Percentiles rank a stretch among this genome's conserved stretches.
phyloP scores from a whole-genome alignment of 1,140 invertebrate species.

The Lordiphosa clarofinis region DNA sequence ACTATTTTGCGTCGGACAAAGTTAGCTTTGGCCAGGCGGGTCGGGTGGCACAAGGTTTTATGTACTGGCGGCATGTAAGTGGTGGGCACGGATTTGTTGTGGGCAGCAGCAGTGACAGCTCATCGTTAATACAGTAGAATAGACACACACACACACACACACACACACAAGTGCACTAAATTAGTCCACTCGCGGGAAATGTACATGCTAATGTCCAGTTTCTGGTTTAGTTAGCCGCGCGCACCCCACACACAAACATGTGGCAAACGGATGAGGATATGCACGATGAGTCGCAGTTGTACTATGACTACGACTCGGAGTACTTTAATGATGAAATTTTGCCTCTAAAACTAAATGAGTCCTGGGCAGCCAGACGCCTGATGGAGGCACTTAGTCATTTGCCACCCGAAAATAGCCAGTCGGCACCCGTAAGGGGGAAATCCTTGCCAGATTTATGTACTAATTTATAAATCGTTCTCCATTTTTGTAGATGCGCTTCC shows the following conservation, averaged over 20 bases:
- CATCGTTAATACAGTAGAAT: slow-evolving; percentile 38
- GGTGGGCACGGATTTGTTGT: slow-evolving; percentile 46
- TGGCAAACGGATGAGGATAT: slow-evolving; percentile 42
- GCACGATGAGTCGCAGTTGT: slow-evolving; percentile 4
- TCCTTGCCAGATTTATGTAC: background rate
- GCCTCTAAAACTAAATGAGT: slow-evolving; percentile 81
- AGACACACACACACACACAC: slow-evolving; percentile 23
- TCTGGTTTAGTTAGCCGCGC: slow-evolving; percentile 55
- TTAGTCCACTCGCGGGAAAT: slow-evolving; percentile 56
- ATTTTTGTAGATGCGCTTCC: slow-evolving; percentile 72
- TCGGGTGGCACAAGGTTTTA: slow-evolving; percentile 60
- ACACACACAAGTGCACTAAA: slow-evolving; percentile 36
- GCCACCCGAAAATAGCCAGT: slow-evolving; percentile 54
- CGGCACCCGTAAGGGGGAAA: slow-evolving; percentile 47
- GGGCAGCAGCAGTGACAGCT: slow-evolving; percentile 14
- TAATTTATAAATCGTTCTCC: background rate
- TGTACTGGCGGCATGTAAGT: slow-evolving; percentile 75
- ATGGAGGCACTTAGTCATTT: slow-evolving; percentile 70
- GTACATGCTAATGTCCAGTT: slow-evolving; percentile 58
- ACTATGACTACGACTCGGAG: slow-evolving; percentile 18
- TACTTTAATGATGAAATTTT: slow-evolving; percentile 63
- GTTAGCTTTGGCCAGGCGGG: slow-evolving; percentile 60
- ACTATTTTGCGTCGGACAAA: slow-evolving; percentile 23
- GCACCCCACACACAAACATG: slow-evolving; percentile 47
- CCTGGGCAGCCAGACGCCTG: slow-evolving; percentile 81